Base-by-base conservation (phyloP, 2,797 vertebrate species). In the Malacoraja senta region DNA sequence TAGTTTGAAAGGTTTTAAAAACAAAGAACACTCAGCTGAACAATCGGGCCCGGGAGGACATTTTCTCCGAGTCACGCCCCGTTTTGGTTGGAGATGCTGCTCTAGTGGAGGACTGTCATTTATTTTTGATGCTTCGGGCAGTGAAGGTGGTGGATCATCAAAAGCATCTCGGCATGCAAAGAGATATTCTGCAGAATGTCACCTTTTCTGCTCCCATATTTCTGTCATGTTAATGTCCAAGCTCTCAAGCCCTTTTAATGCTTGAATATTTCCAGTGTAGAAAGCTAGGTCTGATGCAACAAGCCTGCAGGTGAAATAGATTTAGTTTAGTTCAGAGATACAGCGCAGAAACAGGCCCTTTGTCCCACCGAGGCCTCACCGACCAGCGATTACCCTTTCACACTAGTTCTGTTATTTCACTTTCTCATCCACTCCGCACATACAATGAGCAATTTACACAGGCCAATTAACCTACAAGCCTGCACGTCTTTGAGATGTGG, bases 141-240 rank as follows among this genome's bases (percentile, higher is more conserved):
- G 94, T 94, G 71, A 7, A 24, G 94, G 94, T 94, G 94, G 92
- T 71, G 93, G 94, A 95, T 92, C 71, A 93, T 94, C 93, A 95
- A 94, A 94, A 93, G 71, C 93, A 93, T 95, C 94, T 93, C 94
- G 79, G 83, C 84, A 93, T 94, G 94, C 93, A 94, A 94, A 95
- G 94, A 94, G 93, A 92, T 93, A 93, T 94, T 94, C 95, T 94
- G 95, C 93, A 44, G 19, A 93, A 95, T 94, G 90, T 99, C 98
- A 99, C 98, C 98, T 99, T 97, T 99, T 99, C 97, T 98, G 98
- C 96, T 99, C 98, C 99, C 99, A 99, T 95, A 99, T 98, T 95
- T 99, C 99, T 0, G 96, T 96, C 98, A 99, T 98, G 96, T 98
- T 99, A 94, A 99, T 96, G 96, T 99, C 97, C 93, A 99, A 96